phyloP scores from a whole-genome alignment of 2,113 vertebrate species.

The Tor tambroides region DNA sequence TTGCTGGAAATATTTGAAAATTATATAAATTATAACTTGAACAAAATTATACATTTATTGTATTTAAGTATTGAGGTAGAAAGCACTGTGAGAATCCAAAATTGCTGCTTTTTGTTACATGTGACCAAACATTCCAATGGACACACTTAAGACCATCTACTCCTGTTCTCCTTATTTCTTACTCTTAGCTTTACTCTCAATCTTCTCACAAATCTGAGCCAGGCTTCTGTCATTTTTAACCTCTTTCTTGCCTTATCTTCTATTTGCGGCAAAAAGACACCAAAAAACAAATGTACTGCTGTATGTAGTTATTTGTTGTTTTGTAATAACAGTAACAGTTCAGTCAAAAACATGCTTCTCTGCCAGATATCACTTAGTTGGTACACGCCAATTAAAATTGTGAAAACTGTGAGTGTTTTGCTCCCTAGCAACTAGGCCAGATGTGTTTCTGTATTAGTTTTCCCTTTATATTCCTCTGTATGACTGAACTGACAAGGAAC shows the following conservation, averaged over 20 bases:
- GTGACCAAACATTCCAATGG: conserved; percentile 32
- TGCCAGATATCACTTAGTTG: conserved; percentile 60
- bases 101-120: conserved; percentile 41
- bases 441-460: conserved; percentile 62
- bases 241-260: conserved; percentile 41
- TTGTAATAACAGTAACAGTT: not conserved
- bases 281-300: not conserved
- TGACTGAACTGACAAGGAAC: conserved; percentile 44
- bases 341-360: conserved; percentile 40
- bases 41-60: no score
- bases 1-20: conserved; percentile 16
- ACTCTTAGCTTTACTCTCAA: not conserved
- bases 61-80: conserved; percentile 7
- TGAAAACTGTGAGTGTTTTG: conserved; percentile 28
- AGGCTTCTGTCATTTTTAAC: conserved; percentile 22
- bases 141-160: not conserved
- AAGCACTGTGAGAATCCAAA: conserved; percentile 59
- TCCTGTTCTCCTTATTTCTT: conserved; percentile 1
- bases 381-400: conserved; percentile 40
- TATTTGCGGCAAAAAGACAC: not conserved
- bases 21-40: not conserved
- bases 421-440: conserved; percentile 44
- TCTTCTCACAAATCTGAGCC: conserved; percentile 39
- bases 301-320: not conserved
- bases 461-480: conserved; percentile 33